Evolutionary conservation across 2,888 invertebrate species (phyloP).

Genomic region (Lasioglossum villosulum): DNA sequence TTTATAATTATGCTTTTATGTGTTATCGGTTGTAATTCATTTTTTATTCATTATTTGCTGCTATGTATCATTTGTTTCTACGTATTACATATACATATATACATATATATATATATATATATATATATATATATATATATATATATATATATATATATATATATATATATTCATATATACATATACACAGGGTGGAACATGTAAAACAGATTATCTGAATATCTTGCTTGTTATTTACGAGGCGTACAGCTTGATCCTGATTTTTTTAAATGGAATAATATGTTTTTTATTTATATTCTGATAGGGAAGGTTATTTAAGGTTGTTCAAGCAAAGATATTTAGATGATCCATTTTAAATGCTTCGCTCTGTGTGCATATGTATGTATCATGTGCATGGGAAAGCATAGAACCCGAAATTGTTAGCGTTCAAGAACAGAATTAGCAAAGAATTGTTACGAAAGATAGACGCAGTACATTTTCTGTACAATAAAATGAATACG

Average conservation of each 20-base stretch:
- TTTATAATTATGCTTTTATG: slow-evolving; percentile 65
- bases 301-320: background rate
- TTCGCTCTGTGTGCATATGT: background rate
- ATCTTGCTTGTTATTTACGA: background rate
- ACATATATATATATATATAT: background rate
- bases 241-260: background rate
- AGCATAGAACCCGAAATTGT: slow-evolving; percentile 35
- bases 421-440: slow-evolving; percentile 35
- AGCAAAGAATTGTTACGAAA: slow-evolving; percentile 5
- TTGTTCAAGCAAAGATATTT: slow-evolving; percentile 4
- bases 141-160: slow-evolving; percentile 2
- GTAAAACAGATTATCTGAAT: background rate
- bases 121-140: background rate
- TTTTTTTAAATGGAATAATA: background rate
- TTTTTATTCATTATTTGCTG: slow-evolving; percentile 77
- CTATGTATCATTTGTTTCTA: slow-evolving; percentile 53
- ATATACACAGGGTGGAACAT: background rate
- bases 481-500: slow-evolving; percentile 19
- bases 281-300: background rate
- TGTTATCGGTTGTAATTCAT: slow-evolving; percentile 50
- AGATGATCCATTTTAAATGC: background rate
- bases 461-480: background rate
- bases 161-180: background rate
- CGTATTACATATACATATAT: slow-evolving; percentile 13
- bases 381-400: slow-evolving; percentile 44